Evolutionary conservation across 2,888 invertebrate species (phyloP), one percentile per base, ranked within the genome.

Genomic region (Pinctada fucata): DNA sequence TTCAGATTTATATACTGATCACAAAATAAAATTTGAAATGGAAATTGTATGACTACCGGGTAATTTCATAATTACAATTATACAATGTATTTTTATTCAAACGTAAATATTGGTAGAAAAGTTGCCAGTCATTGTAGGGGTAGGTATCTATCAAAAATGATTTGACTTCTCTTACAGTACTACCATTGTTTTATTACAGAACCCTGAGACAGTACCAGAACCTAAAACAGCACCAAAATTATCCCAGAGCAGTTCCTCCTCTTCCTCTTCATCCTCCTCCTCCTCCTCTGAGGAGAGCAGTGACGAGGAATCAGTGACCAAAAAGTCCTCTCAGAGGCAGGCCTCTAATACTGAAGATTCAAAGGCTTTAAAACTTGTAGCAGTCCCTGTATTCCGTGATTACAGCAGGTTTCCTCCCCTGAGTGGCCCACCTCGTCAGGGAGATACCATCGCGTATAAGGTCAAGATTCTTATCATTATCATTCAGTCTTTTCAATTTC

Each of bases 371-470:
- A 31, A 31, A 31, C 49, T 52, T 49, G 52, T 58, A 48, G 75
- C 75, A 16, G 66, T 70, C 3, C 75, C 75, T 4, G 2, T 79
- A 65, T 52, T 65, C 31, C 52, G 68, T 49, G 80, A 80, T 66
- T 84, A 79, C 78, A 69, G 51, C 6, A 70, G 67, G 31, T 83
- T 79, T 48, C 83, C 82, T 68, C 72, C 76, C 8, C 66, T 85
- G 67, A 71, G 70, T 49, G 84, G 84, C 49, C 66, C 76, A 45
- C 85, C 85, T 10, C 79, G 79, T 58, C 68, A 69, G 52, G 85
- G 86, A 10, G 83, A 86, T 63, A 80, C 67, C 45, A 83, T 86
- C 64, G 84, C 83, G 13, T 86, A 82, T 58, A 86, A 85, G 82
- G 58, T 58, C 13, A 58, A 58, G 58, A 58, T 58, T 58, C 13